Conservation (phyloP, 2,113 vertebrate genomes). For the Odocoileus hemionus region DNA sequence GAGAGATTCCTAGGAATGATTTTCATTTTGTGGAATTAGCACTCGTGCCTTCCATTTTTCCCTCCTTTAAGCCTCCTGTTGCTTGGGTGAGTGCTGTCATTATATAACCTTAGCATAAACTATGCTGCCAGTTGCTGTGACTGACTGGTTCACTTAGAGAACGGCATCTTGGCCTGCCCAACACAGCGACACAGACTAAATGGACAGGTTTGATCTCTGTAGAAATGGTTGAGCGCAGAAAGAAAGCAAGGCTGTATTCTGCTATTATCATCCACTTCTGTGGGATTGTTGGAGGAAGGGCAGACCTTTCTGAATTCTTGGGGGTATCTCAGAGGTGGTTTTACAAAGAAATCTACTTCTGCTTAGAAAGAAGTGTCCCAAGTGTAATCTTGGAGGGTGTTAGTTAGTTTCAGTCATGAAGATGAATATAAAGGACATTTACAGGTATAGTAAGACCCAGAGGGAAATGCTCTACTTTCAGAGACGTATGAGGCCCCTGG, state of each 20-base stretch:
- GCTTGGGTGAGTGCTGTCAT: slow-evolving; percentile 20
- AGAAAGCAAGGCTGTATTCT: slow-evolving; percentile 24
- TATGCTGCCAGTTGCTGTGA: not conserved
- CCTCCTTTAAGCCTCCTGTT: not conserved
- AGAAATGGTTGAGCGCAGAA: not conserved
- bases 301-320: slow-evolving; percentile 8
- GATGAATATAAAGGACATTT: slow-evolving; percentile 22
- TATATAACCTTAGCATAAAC: slow-evolving; percentile 47
- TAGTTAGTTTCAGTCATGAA: slow-evolving; percentile 7
- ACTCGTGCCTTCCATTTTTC: not conserved
- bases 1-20: not conserved
- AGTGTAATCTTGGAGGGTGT: not conserved
- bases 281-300: slow-evolving; percentile 19
- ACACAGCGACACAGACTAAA: not conserved
- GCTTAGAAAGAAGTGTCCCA: slow-evolving; percentile 8
- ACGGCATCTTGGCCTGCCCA: not conserved
- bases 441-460: not conserved
- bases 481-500: not conserved
- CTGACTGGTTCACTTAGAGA: not conserved
- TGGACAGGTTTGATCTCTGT: not conserved
- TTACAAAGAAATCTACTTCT: slow-evolving; percentile 9
- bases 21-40: slow-evolving; percentile 23
- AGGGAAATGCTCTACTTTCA: slow-evolving; percentile 28
- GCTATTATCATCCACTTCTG: not conserved
- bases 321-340: not conserved